Base-by-base conservation (phyloP, 2,797 vertebrate species). In the Smutsia gigantea region DNA sequence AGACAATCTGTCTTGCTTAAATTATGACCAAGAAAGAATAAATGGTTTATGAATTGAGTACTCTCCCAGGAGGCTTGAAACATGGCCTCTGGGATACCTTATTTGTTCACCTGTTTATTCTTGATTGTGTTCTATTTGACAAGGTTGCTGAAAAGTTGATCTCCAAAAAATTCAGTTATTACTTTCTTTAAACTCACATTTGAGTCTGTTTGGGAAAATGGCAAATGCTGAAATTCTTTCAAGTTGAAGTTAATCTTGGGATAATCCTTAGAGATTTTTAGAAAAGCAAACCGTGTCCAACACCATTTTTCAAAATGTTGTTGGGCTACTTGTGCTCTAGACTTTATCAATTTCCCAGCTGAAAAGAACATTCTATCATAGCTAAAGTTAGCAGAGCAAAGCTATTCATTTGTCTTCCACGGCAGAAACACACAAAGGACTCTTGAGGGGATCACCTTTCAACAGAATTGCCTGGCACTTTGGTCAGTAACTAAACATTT, bases 221-320 rank as follows among this genome's bases (percentile, higher is more conserved):
- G 25, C 81, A 83, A 39, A 39, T 46, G 34, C 55, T 93, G n/a
- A 59, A 89, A 72, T 74, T 37, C n/a, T 61, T 88, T 85, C 66
- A 71, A 17, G 9, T 31, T 92, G 71, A 25, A 39, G 25, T 97
- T 89, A 94, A 63, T 90, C 57, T 90, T 93, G 71, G 49, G 49
- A 72, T 81, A 72, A 90, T 89, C 93, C 74, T 89, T 15, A 66
- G 89, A 86, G 81, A 93, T 55, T 87, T 46, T 95, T 69, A 94
- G 75, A 53, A 93, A 85, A 85, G 77, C 85, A 95, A 95, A 64
- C 25, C 39, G 46, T 0, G 0, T 51, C 68, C 92, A 78, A 84
- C 18, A n/a, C 29, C 59, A 5, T 79, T 90, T 81, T 92, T 89
- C 83, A 85, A 68, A 92, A 91, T 46, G 34, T 66, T 75, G 88